Percentiles rank a stretch among this genome's conserved stretches.
Conservation (phyloP, 2,888 invertebrate species). For the Neoascia interrupta region DNA sequence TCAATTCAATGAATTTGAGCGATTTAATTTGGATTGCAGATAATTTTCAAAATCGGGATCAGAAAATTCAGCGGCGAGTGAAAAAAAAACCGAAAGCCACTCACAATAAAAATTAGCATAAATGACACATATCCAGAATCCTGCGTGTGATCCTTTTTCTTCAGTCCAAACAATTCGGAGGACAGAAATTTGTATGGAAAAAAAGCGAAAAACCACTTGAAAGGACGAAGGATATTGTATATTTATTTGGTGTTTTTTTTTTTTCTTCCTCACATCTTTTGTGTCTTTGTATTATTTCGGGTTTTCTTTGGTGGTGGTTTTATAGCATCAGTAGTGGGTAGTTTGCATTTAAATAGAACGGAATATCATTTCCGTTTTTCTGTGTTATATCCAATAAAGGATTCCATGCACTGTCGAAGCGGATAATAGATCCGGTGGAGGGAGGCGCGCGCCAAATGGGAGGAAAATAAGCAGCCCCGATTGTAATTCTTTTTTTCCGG, state of each 20-base stretch:
- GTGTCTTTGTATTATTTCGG: too few species aligned
- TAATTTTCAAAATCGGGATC: conserved; percentile 51
- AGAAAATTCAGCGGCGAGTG: conserved; percentile 7
- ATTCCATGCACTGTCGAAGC: conserved; percentile 51
- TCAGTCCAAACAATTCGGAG: conserved; percentile 8
- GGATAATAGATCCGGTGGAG: conserved; percentile 31
- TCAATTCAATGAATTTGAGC: conserved; percentile 60
- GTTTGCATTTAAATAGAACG: conserved; percentile 63
- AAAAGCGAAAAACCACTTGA: conserved; percentile 32
- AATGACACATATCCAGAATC: conserved; percentile 41
- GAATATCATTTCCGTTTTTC: conserved; percentile 7
- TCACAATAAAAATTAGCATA: conserved; percentile 54
- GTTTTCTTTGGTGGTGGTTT: too few species aligned
- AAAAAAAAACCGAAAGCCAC: conserved; percentile 10
- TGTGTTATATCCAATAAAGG: conserved; percentile 30
- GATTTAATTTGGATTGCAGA: conserved; percentile 59
- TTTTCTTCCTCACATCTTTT: too few species aligned
- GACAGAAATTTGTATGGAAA: conserved; percentile 29
- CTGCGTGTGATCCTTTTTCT: conserved; percentile 43
- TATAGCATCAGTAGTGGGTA: conserved; percentile 21
- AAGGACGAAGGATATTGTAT: conserved; percentile 41
- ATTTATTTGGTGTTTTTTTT: conserved; percentile 23
- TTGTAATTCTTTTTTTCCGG: not conserved
- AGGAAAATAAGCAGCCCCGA: conserved; percentile 29
- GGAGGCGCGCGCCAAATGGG: conserved; percentile 8